A percentile compares a stretch with the other conserved stretches of the same genome.
Evolutionary conservation across 2,797 vertebrate species (phyloP).

Genomic region (Xiphorhynchus erythropygius): DNA sequence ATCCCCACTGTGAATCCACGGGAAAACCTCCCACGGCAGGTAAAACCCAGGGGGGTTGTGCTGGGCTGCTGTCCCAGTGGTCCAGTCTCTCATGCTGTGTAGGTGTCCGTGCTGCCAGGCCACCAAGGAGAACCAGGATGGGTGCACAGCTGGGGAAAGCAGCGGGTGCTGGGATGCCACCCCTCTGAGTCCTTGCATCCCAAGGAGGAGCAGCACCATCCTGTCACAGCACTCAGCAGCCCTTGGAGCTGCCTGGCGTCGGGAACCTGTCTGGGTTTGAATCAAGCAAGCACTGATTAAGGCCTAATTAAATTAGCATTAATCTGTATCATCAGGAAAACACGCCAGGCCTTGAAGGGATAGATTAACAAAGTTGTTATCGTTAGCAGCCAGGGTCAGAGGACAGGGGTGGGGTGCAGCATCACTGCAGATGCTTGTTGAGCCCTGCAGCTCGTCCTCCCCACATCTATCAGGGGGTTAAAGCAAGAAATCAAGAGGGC

Average conservation of each 20-base stretch:
- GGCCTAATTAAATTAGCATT: not conserved
- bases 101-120: not conserved
- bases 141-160: rapidly evolving
- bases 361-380: not conserved
- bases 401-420: rapidly evolving
- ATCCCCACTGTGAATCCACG: rapidly evolving
- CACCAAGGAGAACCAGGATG: rapidly evolving
- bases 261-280: not conserved
- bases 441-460: not conserved
- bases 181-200: not conserved
- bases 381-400: not conserved
- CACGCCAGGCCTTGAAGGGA: not conserved
- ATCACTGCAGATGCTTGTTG: rapidly evolving
- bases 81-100: rapidly evolving
- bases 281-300: not conserved
- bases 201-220: rapidly evolving
- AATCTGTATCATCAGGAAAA: not conserved
- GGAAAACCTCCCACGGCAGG: not conserved
- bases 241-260: rapidly evolving
- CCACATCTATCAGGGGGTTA: not conserved
- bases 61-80: rapidly evolving
- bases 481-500: not conserved
- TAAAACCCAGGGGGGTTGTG: rapidly evolving
- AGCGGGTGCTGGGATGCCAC: rapidly evolving
- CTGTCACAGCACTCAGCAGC: not conserved